A percentile compares a stretch with the other conserved stretches of the same genome.
phyloP scores from a whole-genome alignment of 2,113 vertebrate species.

The Meles meles region DNA sequence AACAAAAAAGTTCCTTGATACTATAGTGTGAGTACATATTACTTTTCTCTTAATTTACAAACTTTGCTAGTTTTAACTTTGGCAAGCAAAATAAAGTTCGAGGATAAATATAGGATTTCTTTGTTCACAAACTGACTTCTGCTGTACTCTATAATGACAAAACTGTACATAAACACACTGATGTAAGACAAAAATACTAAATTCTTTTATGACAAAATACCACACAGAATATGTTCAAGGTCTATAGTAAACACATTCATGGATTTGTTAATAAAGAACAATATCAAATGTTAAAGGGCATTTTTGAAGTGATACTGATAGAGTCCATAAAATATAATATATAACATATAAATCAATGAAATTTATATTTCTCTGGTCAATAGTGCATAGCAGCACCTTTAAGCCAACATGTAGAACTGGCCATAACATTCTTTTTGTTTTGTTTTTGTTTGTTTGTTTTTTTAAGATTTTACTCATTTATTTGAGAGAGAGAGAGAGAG shows the following conservation, averaged over 20 bases:
- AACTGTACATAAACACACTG: not conserved
- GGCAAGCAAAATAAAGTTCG: not conserved
- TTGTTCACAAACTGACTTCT: not conserved
- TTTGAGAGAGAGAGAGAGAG: too few species aligned
- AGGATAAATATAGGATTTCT: not conserved
- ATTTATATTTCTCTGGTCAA: constrained; percentile 69
- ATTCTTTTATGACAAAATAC: constrained; percentile 12
- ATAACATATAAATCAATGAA: not conserved
- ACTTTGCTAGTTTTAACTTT: not conserved
- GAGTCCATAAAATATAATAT: constrained; percentile 76
- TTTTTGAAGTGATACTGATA: constrained; percentile 74
- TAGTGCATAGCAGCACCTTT: constrained; percentile 71
- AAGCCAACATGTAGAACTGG: constrained; percentile 73
- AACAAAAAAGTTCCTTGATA: not conserved
- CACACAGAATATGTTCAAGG: constrained; percentile 47
- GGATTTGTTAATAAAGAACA: not conserved
- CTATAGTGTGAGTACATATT: not conserved
- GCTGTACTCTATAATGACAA: not conserved
- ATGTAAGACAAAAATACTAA: constrained; percentile 22
- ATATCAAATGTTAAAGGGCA: constrained; percentile 41
- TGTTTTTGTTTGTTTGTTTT: too few species aligned
- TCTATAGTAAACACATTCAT: constrained; percentile 43
- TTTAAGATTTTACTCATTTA: too few species aligned
- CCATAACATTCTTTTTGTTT: constrained; percentile 58
- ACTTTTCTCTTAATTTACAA: not conserved